phyloP scores from a whole-genome alignment of 30 jellyfish, hydroid and myxozoan genomes.

The Aurelia aurita complex sp. Pacific region DNA sequence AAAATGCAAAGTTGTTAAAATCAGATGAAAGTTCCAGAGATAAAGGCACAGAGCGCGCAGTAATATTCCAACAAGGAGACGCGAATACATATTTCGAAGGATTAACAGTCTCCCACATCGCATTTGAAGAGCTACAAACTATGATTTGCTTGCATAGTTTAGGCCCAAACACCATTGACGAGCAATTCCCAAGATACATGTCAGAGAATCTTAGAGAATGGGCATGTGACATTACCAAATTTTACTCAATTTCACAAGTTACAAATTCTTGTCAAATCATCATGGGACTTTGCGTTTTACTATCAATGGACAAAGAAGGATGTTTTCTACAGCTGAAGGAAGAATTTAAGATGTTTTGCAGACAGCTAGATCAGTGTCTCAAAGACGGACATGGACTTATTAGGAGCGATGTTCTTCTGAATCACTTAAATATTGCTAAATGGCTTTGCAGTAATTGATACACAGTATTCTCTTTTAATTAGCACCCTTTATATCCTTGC shows the following conservation, averaged over 20 bases:
- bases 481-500: too few relatives aligned
- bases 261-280: background rate
- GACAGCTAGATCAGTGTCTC: background rate
- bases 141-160: background rate
- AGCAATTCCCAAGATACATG: background rate
- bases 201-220: background rate
- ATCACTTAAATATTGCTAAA: background rate
- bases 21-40: background rate
- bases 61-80: slow-evolving; percentile 46
- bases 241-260: background rate
- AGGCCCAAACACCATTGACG: background rate
- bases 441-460: slow-evolving; percentile 2
- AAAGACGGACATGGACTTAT: background rate
- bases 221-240: background rate
- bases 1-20: background rate
- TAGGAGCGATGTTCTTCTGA: background rate
- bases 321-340: background rate
- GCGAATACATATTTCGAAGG: slow-evolving; percentile 46
- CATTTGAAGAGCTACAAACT: slow-evolving; percentile 50
- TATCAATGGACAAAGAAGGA: background rate
- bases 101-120: slow-evolving; percentile 47
- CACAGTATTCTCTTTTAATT: background rate
- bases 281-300: slow-evolving; percentile 12
- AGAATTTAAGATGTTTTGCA: background rate
- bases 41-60: background rate